These are phyloP conservation scores for Dendrolimus kikuchii DNA, from an alignment of 1,140 invertebrate genomes.

Conservation along the genomic window DNA sequence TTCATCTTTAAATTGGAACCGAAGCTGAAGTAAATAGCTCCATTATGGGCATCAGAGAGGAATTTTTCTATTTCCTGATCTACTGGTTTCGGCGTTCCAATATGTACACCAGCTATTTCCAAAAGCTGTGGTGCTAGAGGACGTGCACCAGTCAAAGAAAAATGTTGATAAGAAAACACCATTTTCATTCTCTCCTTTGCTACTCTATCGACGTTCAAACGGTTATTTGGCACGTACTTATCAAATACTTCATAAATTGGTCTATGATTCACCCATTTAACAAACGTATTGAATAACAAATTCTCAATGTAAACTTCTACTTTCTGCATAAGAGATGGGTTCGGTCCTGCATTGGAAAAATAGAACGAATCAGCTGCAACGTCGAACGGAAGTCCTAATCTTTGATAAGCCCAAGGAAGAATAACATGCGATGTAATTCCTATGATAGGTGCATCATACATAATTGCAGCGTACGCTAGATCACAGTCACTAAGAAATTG, in stretches of 20 bases:
- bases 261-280: constrained; percentile 31
- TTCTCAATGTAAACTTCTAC: constrained; percentile 32
- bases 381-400: constrained; percentile 56
- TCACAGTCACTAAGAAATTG: constrained; percentile 77
- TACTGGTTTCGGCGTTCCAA: constrained; percentile 39
- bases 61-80: constrained; percentile 73
- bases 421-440: constrained; percentile 62
- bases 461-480: constrained; percentile 71
- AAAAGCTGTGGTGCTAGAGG: constrained; percentile 73
- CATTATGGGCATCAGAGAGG: constrained; percentile 71
- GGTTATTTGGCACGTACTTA: constrained; percentile 63
- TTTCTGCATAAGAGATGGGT: constrained; percentile 67
- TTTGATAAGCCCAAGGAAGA: constrained; percentile 70
- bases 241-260: constrained; percentile 45
- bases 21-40: constrained; percentile 76
- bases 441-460: constrained; percentile 73
- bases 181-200: constrained; percentile 72
- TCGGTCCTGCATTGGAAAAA: constrained; percentile 64
- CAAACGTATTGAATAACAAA: constrained; percentile 14
- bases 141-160: constrained; percentile 72
- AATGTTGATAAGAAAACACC: constrained; percentile 77
- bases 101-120: constrained; percentile 5
- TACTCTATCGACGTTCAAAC: constrained; percentile 72
- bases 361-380: constrained; percentile 19
- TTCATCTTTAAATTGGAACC: constrained; percentile 67